Evolutionary conservation across 1,140 invertebrate genomes (phyloP).

Genomic region (Parapsyche elsis): DNA sequence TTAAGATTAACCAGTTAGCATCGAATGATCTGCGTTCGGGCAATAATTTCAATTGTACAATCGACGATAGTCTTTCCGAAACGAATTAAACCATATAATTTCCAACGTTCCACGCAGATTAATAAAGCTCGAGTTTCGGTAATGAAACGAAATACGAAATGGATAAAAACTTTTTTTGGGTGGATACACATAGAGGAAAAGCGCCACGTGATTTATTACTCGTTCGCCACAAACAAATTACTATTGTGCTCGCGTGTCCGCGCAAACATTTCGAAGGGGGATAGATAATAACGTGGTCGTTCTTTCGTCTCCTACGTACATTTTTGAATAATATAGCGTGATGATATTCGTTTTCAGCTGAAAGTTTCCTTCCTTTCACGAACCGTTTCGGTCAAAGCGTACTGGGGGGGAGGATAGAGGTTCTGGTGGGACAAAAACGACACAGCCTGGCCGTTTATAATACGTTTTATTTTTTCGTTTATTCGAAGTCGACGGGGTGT

Average conservation of each 20-base stretch:
- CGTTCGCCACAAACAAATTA: conserved; percentile 23
- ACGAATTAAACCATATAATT: no score
- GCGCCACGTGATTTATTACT: conserved; percentile 12
- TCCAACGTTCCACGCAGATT: no score
- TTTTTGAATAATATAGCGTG: not conserved
- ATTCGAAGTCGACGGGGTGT: conserved; percentile 6
- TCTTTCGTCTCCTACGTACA: not conserved
- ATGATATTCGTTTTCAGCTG: no score
- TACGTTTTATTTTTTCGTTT: not conserved
- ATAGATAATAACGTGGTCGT: conserved; percentile 13
- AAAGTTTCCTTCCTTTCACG: no score
- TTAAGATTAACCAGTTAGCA: no score
- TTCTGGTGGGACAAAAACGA: not conserved
- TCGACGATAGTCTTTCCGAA: no score
- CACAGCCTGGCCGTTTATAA: not conserved
- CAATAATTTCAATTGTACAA: no score
- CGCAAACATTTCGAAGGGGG: not conserved
- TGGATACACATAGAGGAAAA: conserved; percentile 9
- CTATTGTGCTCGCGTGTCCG: conserved; percentile 20
- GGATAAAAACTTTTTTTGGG: not conserved
- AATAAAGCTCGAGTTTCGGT: no score
- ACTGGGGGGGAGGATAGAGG: no score
- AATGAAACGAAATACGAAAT: not conserved
- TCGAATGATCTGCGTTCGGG: no score
- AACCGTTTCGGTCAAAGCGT: no score